Conservation (phyloP, 2,113 vertebrate species). For the Spea multiplicata region DNA sequence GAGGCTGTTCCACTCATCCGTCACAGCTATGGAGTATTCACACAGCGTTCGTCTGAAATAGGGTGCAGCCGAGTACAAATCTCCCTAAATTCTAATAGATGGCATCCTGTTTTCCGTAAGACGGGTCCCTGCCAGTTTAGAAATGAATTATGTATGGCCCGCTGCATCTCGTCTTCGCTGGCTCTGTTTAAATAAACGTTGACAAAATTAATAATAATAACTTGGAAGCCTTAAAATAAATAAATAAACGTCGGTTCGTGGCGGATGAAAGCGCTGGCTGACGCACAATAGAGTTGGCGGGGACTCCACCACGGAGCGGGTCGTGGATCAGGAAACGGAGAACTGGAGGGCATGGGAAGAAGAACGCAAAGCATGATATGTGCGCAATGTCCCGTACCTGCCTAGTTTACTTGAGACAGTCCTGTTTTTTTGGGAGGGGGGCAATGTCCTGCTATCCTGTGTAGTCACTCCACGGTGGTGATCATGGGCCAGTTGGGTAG, state of each 20-base stretch:
- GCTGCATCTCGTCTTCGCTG: constrained; percentile 15
- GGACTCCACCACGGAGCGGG: neutral
- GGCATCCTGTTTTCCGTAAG: neutral
- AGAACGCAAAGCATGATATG: neutral
- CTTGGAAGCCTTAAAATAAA: constrained; percentile 3
- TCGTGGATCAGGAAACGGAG: neutral
- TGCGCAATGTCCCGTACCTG: too few species aligned
- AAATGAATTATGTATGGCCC: constrained; percentile 16
- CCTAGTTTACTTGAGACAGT: too few species aligned
- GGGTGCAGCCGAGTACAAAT: too few species aligned
- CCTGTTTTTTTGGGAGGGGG: too few species aligned
- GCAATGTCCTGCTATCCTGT: too few species aligned
- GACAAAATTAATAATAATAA: constrained; percentile 32
- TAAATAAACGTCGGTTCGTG: constrained; percentile 3
- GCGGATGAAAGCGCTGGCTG: constrained; percentile 21
- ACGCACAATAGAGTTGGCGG: constrained; percentile 16
- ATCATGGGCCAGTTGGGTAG: too few species aligned
- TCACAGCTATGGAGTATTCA: too few species aligned
- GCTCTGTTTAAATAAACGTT: constrained; percentile 31
- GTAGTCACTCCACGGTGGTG: too few species aligned
- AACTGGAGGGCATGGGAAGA: neutral
- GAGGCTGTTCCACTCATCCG: too few species aligned
- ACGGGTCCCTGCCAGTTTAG: constrained; percentile 9
- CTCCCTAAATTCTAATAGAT: constrained; percentile 4
- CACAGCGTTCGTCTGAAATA: too few species aligned